A percentile compares a stretch with the other conserved stretches of the same genome.
These are phyloP conservation scores for Pocota personata DNA, from an alignment of 2,888 invertebrate species.

Conservation along the genomic window DNA sequence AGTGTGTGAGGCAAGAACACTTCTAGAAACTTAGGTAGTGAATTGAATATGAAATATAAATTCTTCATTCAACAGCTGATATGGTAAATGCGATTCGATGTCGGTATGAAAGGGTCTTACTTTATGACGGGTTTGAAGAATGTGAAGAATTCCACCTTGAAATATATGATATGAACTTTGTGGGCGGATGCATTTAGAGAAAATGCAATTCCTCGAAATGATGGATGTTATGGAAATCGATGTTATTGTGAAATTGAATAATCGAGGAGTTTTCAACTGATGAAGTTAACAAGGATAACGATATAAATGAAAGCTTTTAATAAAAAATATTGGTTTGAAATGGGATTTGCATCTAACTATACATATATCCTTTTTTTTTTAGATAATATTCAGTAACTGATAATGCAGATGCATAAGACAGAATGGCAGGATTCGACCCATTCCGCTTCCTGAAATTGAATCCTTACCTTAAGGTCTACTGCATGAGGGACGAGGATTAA, in stretches of 20 bases:
- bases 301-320: neutral
- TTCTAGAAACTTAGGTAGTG: neutral
- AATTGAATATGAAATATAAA: constrained; percentile 16
- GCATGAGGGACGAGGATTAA: too few species aligned
- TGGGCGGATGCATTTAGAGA: neutral
- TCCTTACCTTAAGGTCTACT: too few species aligned
- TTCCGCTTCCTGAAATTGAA: too few species aligned
- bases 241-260: neutral
- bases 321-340: neutral
- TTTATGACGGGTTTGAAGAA: neutral
- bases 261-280: neutral
- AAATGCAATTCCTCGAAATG: neutral
- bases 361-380: too few species aligned
- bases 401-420: too few species aligned
- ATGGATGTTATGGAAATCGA: neutral
- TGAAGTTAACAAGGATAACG: neutral
- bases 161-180: neutral
- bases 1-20: neutral
- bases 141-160: neutral
- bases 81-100: constrained; percentile 2
- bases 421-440: too few species aligned
- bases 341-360: neutral
- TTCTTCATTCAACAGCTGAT: constrained; percentile 23
- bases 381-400: too few species aligned
- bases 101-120: neutral